Evolutionary conservation across 53 echinoderm and acorn worm genomes (phyloP), one percentile per base, ranked within the genome.

Genomic region (Zoroaster sp.): DNA sequence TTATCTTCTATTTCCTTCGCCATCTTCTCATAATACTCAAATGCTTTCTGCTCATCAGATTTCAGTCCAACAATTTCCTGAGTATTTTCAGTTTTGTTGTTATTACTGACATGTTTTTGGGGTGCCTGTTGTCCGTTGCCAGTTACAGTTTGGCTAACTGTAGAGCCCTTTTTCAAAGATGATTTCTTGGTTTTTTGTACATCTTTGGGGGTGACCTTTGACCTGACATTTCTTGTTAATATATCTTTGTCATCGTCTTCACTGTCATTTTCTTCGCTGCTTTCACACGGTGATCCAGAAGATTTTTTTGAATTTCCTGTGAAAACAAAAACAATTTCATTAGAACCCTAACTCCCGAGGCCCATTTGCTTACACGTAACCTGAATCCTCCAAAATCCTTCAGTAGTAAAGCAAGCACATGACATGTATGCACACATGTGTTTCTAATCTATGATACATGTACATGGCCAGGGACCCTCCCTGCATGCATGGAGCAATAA

Each of bases 21-120:
- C 75, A 97, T 90, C 20, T 75, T 81, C 55, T 73, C 89, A 73
- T 97, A 97, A 42, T 92, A 97, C 63, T 97, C 94, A 28, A 97
- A 45, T 73, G 95, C 98, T 70, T 88, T 86, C 40, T 73, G 73
- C 34, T 97, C 88, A 31, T 89, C 88, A 28, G 93, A 32, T 0
- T 55, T 73, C 74, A 89, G n/a, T 40, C 38, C 73, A 15, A 32
- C 15, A 10, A 12, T 25, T 4, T 55, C 67, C 21, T 66, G 39
- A n/a, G 45, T 10, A 11, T 67, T 41, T 40, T 14, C 31, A 12
- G 8, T 14, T 31, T 40, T 40, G 7, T 40, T 28, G 12, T 17
- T 40, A 20, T 1, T 31, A 46, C 63, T 28, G 0, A 11, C 9
- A 25, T 59, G 23, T 11, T 32, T 37, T 23, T 30, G 9, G 35